Evolutionary conservation across 2,888 invertebrate species (phyloP), one percentile per base, ranked within the genome.

Genomic region (Pristionchus entomophagus): DNA sequence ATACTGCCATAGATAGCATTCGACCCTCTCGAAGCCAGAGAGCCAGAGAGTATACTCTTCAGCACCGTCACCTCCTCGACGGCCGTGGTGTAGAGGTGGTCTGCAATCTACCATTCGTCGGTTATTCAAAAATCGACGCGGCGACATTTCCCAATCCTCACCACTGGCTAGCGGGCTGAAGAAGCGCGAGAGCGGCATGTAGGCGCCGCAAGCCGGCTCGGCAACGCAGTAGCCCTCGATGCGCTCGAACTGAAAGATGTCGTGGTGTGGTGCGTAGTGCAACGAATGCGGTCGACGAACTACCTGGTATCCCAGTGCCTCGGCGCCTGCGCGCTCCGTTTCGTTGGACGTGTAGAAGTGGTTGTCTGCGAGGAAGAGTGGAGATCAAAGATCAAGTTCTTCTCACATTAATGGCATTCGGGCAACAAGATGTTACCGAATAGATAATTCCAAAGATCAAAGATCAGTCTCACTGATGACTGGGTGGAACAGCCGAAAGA

Each of bases 151-250:
- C 17, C 14, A 82, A 62, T 65, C n/a, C 56, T 53, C 38, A 89
- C 90, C 90, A 87, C 88, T 87, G 14, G 87, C 86, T 8, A 90
- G 82, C 10, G 87, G 77, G 53, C 88, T 89, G 84, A 87, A 91
- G 62, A 89, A 89, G 49, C 90, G 88, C 80, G 89, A 91, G 56
- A 90, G 85, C 49, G 90, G 90, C 85, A 91, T 65, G 73, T 89
- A 91, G 19, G 90, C 90, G 22, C 91, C 90, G 81, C 90, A 90
- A 3, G 91, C 90, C 22, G 90, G 88, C 73, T 89, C 89, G 41
- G 87, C 86, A 19, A 91, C 88, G 80, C 90, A 90, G 86, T 91
- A 90, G 38, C 90, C 90, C 32, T 90, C 87, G 80, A 88, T 88
- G 14, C 86, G 85, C 80, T 90, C 89, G 87, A 88, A 91, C 53